Evolutionary conservation across 2,888 invertebrate species (phyloP), one percentile per base, ranked within the genome.

Genomic region (Cephonodes hylas): DNA sequence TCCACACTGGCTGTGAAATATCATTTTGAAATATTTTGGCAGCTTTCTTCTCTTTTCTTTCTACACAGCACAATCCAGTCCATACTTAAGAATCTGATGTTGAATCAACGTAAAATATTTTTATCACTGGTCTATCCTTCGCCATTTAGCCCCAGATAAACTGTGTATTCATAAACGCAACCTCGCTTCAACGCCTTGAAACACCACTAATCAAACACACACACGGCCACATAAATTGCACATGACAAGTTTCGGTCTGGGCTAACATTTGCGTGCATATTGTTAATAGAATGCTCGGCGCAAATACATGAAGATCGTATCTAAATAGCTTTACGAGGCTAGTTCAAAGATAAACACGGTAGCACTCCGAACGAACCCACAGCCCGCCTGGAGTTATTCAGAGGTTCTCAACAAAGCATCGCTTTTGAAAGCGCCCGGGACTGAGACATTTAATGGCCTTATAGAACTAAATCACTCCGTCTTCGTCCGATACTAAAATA

Each of bases 321-420:
- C 83, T 86, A 77, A 85, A 87, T 85, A 79, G 83, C 72, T 80
- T 79, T 74, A 75, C 72, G 71, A 74, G 72, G 71, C 72, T 70
- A 70, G 74, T 73, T 73, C 68, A 65, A 72, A 74, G 80, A 84
- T 82, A 80, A 77, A 79, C 77, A 77, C 71, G 74, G 72, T 42
- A 73, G 62, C 62, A 65, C 42, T 44, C 56, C 22, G 27, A 57
- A 38, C 42, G 27, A 53, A 10, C 15, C 59, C 42, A 34, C 45
- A 23, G 13, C n/a, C 31, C 18, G 20, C 10, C 8, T 42, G n/a
- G 42, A 27, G 62, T 60, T 60, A 63, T 62, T 63, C 62, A 59
- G 59, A 27, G 34, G 60, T 58, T 10, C 56, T 42, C 57, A 53
- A 53, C 48, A 53, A 18, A 13, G 25, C 45, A 23, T 22, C 53